phyloP scores from a whole-genome alignment of 2,113 vertebrate species.

The Scomber scombrus region DNA sequence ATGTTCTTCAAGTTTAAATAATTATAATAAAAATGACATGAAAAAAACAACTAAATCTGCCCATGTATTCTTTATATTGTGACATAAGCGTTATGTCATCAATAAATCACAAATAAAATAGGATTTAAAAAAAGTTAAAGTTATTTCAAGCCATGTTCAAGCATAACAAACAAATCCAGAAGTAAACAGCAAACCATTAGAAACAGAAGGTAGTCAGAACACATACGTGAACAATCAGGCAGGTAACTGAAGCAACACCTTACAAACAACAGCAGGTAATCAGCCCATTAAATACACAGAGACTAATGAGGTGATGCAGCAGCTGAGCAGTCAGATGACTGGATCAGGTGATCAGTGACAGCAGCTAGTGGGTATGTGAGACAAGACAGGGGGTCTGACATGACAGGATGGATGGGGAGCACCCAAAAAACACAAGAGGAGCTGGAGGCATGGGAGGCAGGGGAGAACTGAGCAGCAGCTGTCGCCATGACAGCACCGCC shows the following conservation, averaged over 20 bases:
- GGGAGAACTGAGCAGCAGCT: constrained; percentile 1
- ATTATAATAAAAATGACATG: no score
- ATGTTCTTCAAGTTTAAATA: no score
- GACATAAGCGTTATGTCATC: no score
- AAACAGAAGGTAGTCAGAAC: background rate
- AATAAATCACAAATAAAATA: no score
- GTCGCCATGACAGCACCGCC: constrained; percentile 2
- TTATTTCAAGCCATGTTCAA: no score
- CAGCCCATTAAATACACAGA: background rate
- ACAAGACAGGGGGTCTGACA: background rate
- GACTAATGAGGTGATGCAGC: constrained; percentile 16
- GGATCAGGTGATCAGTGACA: constrained; percentile 8
- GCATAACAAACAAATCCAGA: constrained; percentile 9
- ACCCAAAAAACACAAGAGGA: background rate
- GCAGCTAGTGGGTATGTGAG: constrained; percentile 33
- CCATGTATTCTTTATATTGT: no score
- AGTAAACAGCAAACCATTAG: background rate
- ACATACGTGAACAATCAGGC: background rate
- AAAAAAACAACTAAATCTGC: no score
- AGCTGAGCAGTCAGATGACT: constrained; percentile 1
- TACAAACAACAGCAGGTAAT: constrained; percentile 18
- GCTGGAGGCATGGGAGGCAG: background rate
- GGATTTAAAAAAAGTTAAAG: no score
- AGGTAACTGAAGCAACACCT: background rate
- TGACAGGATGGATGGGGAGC: background rate